A percentile compares a stretch with the other conserved stretches of the same genome.
These are phyloP conservation scores for Labeo rohita DNA, from an alignment of 2,113 vertebrate species.

Conservation along the genomic window DNA sequence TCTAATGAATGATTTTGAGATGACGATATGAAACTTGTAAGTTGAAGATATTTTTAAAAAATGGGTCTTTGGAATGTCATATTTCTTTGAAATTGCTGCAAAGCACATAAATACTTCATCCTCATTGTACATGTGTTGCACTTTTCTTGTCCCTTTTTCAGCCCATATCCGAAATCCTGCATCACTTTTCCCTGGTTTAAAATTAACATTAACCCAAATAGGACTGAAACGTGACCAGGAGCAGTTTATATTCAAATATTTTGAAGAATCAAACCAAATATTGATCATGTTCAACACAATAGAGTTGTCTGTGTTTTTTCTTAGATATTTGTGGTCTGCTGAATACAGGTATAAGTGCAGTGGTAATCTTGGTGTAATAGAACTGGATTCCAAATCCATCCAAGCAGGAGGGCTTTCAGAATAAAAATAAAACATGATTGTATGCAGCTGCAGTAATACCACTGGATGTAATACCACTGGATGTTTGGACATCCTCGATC, in stretches of 20 bases:
- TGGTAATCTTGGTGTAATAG: not conserved
- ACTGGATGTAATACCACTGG: not conserved
- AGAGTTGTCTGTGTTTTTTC: too few species aligned
- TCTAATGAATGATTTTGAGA: conserved; percentile 3
- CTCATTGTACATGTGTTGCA: too few species aligned
- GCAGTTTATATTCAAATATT: too few species aligned
- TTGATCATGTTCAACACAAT: too few species aligned
- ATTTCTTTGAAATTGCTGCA: not conserved
- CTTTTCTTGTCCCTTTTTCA: too few species aligned
- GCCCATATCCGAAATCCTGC: too few species aligned
- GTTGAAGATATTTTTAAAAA: not conserved
- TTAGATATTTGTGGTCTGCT: not conserved
- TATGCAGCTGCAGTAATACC: not conserved
- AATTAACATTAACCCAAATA: too few species aligned
- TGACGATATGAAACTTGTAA: not conserved
- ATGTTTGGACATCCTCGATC: not conserved
- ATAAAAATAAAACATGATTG: not conserved
- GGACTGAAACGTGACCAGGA: too few species aligned
- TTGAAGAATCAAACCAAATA: too few species aligned
- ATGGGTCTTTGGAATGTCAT: not conserved
- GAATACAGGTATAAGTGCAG: not conserved
- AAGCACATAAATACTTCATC: not conserved
- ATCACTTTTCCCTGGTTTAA: too few species aligned
- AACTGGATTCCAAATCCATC: too few species aligned
- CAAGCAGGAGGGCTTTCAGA: too few species aligned